phyloP scores from a whole-genome alignment of 2,113 vertebrate species.

The Lepidothrix coronata region DNA sequence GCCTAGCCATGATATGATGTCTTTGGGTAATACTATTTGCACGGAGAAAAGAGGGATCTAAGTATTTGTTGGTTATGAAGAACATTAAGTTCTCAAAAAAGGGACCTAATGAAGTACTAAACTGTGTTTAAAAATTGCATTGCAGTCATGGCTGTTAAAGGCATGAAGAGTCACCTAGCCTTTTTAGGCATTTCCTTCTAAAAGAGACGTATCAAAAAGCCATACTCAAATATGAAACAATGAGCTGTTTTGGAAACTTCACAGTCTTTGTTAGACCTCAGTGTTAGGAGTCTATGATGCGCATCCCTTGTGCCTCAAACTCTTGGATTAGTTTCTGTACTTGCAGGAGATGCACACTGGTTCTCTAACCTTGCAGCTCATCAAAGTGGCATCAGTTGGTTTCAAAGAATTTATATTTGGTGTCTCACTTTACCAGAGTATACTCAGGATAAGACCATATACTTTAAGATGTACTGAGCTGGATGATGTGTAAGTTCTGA shows the following conservation, averaged over 20 bases:
- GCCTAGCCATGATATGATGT: not conserved
- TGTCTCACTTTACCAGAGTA: fast-evolving
- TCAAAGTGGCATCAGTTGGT: not conserved
- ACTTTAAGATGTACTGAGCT: not conserved
- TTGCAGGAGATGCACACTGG: not conserved
- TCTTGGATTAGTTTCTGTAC: not conserved
- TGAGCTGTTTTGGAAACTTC: not conserved
- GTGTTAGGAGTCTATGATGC: not conserved
- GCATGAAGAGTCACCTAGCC: not conserved
- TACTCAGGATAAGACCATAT: not conserved
- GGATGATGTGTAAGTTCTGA: not conserved
- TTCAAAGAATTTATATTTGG: not conserved
- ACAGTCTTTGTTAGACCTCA: not conserved
- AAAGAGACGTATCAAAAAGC: not conserved
- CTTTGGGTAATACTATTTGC: not conserved
- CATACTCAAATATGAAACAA: not conserved
- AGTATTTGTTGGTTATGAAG: not conserved
- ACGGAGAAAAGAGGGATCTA: not conserved
- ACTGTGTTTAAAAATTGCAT: not conserved
- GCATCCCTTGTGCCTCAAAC: not conserved
- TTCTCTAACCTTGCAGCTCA: not conserved
- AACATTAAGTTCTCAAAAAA: not conserved
- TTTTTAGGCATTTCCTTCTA: not conserved
- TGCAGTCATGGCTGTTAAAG: not conserved
- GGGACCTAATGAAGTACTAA: not conserved